Conservation (phyloP, 2,113 vertebrate species). For the Strix aluco region DNA sequence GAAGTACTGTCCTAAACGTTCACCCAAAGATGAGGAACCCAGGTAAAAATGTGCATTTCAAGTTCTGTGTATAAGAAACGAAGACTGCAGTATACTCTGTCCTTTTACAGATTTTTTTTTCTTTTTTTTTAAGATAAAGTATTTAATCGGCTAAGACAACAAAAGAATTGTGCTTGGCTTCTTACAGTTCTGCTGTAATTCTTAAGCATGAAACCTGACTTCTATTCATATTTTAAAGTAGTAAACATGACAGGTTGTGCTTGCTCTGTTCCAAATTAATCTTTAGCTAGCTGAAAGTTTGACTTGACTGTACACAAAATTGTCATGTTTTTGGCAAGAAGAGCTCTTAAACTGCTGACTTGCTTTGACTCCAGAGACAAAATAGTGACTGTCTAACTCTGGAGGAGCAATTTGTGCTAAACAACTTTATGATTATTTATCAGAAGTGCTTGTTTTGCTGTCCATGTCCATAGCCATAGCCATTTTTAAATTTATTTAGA, state of each 20-base stretch:
- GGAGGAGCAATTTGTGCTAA: neutral
- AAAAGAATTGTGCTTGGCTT: conserved; percentile 4
- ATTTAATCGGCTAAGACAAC: neutral
- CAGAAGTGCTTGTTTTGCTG: neutral
- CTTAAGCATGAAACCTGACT: neutral
- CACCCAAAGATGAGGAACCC: conserved; percentile 95
- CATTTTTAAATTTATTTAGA: neutral
- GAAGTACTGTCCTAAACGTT: conserved; percentile 96
- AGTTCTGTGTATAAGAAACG: neutral
- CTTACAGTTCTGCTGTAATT: neutral
- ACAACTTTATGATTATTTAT: neutral
- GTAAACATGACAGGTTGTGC: neutral
- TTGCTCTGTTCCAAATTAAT: neutral
- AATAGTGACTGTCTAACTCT: neutral
- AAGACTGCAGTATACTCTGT: neutral
- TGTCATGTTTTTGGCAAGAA: neutral
- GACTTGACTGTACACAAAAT: neutral
- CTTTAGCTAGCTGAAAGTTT: neutral
- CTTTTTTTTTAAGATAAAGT: neutral
- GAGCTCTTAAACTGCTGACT: neutral
- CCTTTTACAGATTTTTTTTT: neutral
- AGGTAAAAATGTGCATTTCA: conserved; percentile 78
- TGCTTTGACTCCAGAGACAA: neutral
- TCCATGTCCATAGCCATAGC: neutral
- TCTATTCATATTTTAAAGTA: neutral